Evolutionary conservation across 2,888 invertebrate species (phyloP), one percentile per base, ranked within the genome.

Genomic region (Leucophora obtusa): DNA sequence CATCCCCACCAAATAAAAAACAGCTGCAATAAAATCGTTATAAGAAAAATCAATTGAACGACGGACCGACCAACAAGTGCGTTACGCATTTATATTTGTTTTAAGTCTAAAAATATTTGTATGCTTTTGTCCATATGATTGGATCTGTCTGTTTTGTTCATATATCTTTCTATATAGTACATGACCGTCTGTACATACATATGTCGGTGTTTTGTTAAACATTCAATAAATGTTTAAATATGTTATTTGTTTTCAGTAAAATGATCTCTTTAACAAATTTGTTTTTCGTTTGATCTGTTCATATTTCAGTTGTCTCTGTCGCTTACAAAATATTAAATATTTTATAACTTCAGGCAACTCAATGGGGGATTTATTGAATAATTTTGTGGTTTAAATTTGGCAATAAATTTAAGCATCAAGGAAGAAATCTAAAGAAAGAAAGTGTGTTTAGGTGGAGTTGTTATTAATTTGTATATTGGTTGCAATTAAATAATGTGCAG

Each of bases 31-130:
- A 50, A 62, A 62, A 17, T 47, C 10, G 28, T 47, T 43, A 9
- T 10, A 35, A 28, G 18, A 63, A 76, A 70, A 53, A 6, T 10
- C n/a, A 62, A 62, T 15, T 17, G 11, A 21, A 71, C 47, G 63
- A 56, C 66, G 21, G 21, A 21, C 21, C 21, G 10, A 24, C 75
- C 47, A 71, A 60, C 71, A 66, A 81, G 66, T 81, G 77, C 65
- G 81, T 81, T 74, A 81, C 76, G 81, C 81, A 58, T 59, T 53
- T 38, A 62, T 24, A n/a, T 71, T 38, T 66, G 50, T 58, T 65
- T 51, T 50, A 54, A 54, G 60, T 73, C 76, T 38, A 10, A 43
- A 76, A 76, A 76, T 51, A 73, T 69, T 81, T 81, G 69, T 65
- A 21, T n/a, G 21, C 2, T 76, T 76, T 70, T 63, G 21, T 33